Conservation (phyloP, 2,113 vertebrate species). For the Aptenodytes forsteri region DNA sequence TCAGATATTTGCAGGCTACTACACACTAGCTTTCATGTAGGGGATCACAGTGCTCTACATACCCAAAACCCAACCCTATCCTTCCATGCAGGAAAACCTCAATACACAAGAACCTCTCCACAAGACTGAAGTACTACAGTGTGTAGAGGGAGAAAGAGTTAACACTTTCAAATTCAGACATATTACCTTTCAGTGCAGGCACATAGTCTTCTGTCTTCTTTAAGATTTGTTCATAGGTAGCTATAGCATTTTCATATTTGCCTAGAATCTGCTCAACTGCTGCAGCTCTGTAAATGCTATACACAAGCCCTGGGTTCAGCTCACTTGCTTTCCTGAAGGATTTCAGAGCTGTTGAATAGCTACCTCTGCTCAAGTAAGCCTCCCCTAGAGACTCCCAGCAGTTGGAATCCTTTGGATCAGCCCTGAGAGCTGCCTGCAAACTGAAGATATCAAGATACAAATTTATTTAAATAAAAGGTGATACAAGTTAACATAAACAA, state of each 20-base stretch:
- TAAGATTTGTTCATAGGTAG: constrained; percentile 87
- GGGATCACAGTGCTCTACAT: background rate
- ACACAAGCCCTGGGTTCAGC: constrained; percentile 88
- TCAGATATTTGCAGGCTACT: background rate
- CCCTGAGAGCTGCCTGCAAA: constrained; percentile 93
- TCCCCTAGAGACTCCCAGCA: constrained; percentile 98
- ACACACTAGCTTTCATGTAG: background rate
- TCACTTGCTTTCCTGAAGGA: constrained; percentile 90
- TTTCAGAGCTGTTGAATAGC: constrained; percentile 91
- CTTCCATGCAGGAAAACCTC: background rate
- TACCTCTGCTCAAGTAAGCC: constrained; percentile 90
- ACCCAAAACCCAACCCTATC: background rate
- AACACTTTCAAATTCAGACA: background rate
- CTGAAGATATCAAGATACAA: constrained; percentile 59
- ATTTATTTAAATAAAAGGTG: background rate
- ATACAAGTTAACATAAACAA: background rate
- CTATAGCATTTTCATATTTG: constrained; percentile 86
- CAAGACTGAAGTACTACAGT: background rate
- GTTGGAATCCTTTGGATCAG: constrained; percentile 91
- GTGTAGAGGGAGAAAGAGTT: background rate
- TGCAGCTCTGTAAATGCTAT: constrained; percentile 91
- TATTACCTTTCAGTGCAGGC: constrained; percentile 92
- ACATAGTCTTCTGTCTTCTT: constrained; percentile 85
- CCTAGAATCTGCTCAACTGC: constrained; percentile 93
- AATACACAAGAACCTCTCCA: background rate